Evolutionary conservation across 1,140 invertebrate species (phyloP), one percentile per base, ranked within the genome.

Genomic region (Heliconius hewitsoni): DNA sequence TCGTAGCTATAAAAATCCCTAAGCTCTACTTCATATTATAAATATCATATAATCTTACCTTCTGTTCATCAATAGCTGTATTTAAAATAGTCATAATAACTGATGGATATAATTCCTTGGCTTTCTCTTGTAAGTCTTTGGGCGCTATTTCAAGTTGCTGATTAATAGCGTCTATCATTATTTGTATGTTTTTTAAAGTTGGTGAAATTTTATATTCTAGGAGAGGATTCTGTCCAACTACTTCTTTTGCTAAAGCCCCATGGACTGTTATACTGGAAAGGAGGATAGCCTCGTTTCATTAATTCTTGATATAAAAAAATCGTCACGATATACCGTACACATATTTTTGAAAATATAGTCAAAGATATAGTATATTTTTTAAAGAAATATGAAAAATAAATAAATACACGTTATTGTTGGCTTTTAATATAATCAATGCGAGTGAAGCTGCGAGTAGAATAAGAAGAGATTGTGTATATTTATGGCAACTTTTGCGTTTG

Each of bases 231-330:
- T 94, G 91, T 71, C 90, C 89, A 1, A 95, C 89, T 0, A 95
- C 90, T 84, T 94, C 94, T 78, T 92, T 92, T 6, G 94, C 93
- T 75, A 95, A 76, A 0, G 91, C 90, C n/a, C 92, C 93, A 73
- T 95, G 93, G 18, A 93, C 79, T 42, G 92, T 91, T 84, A 95
- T 91, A 77, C 94, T 95, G 81, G 75, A 91, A 91, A 52, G 71
- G 23, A 30, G 30, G 71, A 76, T 46, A 46, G 1, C 3, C 0
- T 46, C 4, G 4, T 46, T 46, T 46, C 16, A 46, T 46, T 46
- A 46, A 46, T 5, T 46, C 1, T 46, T 1, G 11, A 46, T 46
- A 16, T 16, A 46, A 46, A 46, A 16, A 46, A 4, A 16, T 46
- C 42, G 13, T 46, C 13, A 46, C 42, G 13, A 5, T 46, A 46